phyloP scores from a whole-genome alignment of 2,888 invertebrate genomes.

The Epinotia nisella region DNA sequence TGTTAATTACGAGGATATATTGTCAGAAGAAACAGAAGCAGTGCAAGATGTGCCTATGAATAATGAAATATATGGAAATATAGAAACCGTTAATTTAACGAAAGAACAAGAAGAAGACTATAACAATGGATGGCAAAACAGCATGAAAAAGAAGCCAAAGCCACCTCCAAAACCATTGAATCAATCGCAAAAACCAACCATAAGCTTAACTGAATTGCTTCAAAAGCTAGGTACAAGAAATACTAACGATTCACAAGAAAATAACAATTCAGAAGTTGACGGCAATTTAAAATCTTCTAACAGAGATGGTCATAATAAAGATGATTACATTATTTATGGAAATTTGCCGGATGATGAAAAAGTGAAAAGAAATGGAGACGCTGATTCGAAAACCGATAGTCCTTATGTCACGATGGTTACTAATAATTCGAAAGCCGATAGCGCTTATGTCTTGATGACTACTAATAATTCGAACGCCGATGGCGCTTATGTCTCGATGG shows the following conservation, averaged over 20 bases:
- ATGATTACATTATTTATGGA: neutral
- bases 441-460: constrained; percentile 7
- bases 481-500: constrained; percentile 10
- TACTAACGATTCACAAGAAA: neutral
- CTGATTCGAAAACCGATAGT: constrained; percentile 20
- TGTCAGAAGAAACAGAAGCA: neutral
- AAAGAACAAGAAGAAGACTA: constrained; percentile 10
- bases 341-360: constrained; percentile 64
- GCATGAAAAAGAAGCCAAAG: constrained; percentile 55
- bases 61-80: constrained; percentile 35
- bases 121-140: constrained; percentile 31
- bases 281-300: neutral
- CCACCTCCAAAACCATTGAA: constrained; percentile 55
- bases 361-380: constrained; percentile 44
- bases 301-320: neutral
- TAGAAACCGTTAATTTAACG: constrained; percentile 2
- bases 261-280: constrained; percentile 4
- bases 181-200: constrained; percentile 16
- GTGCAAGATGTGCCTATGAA: neutral
- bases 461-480: constrained; percentile 16
- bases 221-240: constrained; percentile 17
- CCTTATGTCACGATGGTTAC: constrained; percentile 2
- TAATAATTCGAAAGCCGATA: constrained; percentile 14
- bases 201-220: constrained; percentile 25
- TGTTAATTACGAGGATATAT: constrained; percentile 21